Evolutionary conservation across 2,797 vertebrate species (phyloP).

Genomic region (Rhynchotus rufescens): DNA sequence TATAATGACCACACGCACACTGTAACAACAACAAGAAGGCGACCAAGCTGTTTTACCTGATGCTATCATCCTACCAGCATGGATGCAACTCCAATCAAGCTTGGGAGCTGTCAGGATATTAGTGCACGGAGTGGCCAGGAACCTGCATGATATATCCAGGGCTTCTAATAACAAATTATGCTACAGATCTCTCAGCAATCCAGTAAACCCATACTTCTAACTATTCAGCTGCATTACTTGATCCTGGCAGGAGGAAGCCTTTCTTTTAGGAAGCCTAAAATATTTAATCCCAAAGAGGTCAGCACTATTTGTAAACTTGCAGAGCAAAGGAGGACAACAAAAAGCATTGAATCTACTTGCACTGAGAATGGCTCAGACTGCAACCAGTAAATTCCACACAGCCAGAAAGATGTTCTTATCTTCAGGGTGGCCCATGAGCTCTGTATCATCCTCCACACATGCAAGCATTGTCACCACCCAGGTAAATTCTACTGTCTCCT

Average conservation of each 20-base stretch:
- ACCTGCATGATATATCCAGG: not conserved
- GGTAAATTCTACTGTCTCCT: not conserved
- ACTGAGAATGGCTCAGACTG: not conserved
- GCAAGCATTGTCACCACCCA: not conserved
- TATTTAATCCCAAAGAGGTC: not conserved
- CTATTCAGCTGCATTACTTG: not conserved
- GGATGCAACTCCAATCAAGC: not conserved
- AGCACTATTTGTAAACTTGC: not conserved
- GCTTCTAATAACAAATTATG: not conserved
- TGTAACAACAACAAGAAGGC: not conserved
- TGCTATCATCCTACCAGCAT: not conserved
- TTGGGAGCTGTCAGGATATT: not conserved
- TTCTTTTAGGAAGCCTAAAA: not conserved
- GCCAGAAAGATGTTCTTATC: not conserved
- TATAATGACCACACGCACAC: not conserved
- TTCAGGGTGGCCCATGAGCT: not conserved
- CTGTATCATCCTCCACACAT: fast-evolving
- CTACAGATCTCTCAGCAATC: not conserved
- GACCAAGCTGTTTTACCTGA: not conserved
- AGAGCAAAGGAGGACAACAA: not conserved
- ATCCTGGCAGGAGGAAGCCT: not conserved
- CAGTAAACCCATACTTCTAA: not conserved
- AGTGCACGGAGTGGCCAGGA: not conserved
- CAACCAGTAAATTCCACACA: not conserved
- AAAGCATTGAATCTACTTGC: not conserved